phyloP scores from a whole-genome alignment of 2,797 vertebrate species.

The Eulemur rubriventer region DNA sequence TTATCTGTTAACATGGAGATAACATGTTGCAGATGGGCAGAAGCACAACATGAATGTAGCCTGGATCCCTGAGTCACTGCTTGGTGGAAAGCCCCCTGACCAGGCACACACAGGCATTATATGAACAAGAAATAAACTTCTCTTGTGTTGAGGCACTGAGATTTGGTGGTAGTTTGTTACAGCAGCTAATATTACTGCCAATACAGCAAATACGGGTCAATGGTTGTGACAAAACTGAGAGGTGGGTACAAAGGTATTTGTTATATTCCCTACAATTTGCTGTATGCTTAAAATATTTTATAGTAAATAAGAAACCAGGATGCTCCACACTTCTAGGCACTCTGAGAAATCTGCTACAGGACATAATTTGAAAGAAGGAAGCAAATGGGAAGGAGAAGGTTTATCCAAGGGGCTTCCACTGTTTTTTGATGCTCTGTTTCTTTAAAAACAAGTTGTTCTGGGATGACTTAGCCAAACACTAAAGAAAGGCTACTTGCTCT shows the following conservation, averaged over 20 bases:
- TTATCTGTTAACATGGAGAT: neutral
- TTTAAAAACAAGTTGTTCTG: slow-evolving; percentile 24
- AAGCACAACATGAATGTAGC: neutral
- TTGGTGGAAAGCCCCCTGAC: neutral
- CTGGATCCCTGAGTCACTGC: neutral
- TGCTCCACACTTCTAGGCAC: neutral
- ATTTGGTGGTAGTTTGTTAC: neutral
- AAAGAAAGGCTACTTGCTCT: slow-evolving; percentile 17
- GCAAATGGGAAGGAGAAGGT: neutral
- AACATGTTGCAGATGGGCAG: neutral
- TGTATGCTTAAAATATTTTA: neutral
- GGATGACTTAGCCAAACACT: neutral
- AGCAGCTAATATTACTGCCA: neutral
- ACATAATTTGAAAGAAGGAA: neutral
- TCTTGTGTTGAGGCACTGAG: neutral
- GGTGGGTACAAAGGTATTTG: neutral
- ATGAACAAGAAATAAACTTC: neutral
- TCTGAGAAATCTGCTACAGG: neutral
- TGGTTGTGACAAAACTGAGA: neutral
- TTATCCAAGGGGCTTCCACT: neutral
- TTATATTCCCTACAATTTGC: neutral
- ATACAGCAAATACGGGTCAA: neutral
- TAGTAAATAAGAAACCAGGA: slow-evolving; percentile 10
- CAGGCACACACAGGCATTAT: neutral
- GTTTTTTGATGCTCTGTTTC: neutral